Base-by-base conservation (phyloP, 1,140 invertebrate genomes). In the Cydia splendana region DNA sequence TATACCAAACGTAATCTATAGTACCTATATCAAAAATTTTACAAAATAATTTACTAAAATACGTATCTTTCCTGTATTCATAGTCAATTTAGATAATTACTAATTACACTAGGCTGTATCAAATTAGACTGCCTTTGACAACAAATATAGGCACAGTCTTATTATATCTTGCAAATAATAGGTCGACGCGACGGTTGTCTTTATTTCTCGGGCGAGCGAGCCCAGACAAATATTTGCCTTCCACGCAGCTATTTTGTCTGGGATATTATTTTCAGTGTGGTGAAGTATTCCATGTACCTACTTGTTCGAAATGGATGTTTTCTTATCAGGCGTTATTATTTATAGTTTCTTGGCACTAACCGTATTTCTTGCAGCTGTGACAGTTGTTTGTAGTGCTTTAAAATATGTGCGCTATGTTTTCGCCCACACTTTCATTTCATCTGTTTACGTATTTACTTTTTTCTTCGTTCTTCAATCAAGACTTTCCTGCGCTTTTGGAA, bases 181-280 rank as follows among this genome's bases (percentile, higher is more conserved):
- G 65, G 28, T n/a, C 65, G 28, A 0, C 65, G 65, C 65, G 28
- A 0, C 65, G 65, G 30, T 69, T 69, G 65, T 69, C 65, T 69
- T 30, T 69, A 69, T 69, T 69, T 69, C 30, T 34, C 65, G 28
- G 65, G 5, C 65, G 28, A 69, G 30, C 65, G 65, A 69, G 28
- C 65, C 65, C 65, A 69, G 65, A 69, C 65, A 69, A 69, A 69
- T 69, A 69, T 69, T 69, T 34, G 28, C 65, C 30, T 34, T 69
- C 53, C 53, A 30, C 28, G 24, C 5, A 34, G 28, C 65, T 10
- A 34, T 69, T 69, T n/a, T 34, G 28, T 69, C 65, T 30, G 12
- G 65, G 28, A 34, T 69, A 69, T 69, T 57, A 69, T 38, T 34
- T 34, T 34, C 65, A 69, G 24, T 69, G 65, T 69, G 15, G 34